phyloP scores from a whole-genome alignment of 1,140 invertebrate species.

The Epicauta chinensis region DNA sequence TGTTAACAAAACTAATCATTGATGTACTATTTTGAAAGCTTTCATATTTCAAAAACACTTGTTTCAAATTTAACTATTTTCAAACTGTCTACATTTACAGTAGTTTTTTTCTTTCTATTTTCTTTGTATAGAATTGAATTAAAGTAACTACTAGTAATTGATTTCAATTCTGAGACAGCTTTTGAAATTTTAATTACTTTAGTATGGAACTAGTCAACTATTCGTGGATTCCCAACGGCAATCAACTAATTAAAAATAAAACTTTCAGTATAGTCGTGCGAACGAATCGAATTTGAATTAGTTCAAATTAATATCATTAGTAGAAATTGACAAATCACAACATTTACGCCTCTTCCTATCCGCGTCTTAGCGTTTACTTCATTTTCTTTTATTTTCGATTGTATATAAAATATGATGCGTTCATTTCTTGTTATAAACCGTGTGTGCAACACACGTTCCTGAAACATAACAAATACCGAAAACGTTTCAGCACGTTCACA shows the following conservation, averaged over 20 bases:
- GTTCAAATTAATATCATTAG: neutral
- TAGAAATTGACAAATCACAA: conserved; percentile 1
- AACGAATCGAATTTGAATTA: conserved; percentile 5
- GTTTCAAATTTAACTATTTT: neutral
- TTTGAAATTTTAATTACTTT: conserved; percentile 9
- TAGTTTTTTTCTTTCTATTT: neutral
- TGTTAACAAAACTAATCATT: neutral
- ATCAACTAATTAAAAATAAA: conserved; percentile 10
- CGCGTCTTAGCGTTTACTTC: conserved; percentile 1
- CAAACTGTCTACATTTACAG: conserved; percentile 2
- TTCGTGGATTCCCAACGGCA: conserved; percentile 7
- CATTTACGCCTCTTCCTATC: neutral
- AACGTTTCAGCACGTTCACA: conserved; percentile 16
- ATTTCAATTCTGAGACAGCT: conserved; percentile 3
- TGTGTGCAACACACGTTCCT: conserved; percentile 17
- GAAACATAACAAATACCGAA: conserved; percentile 17
- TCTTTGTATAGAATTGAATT: too few relatives aligned
- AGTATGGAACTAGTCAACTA: neutral
- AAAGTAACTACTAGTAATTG: neutral
- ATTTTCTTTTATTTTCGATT: conserved; percentile 2
- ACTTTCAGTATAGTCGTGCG: neutral
- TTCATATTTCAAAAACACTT: neutral
- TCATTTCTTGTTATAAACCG: conserved; percentile 17
- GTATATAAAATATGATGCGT: conserved; percentile 12
- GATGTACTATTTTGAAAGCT: neutral